Conservation (phyloP, 2,797 vertebrate genomes). For the Muscicapa comitata region DNA sequence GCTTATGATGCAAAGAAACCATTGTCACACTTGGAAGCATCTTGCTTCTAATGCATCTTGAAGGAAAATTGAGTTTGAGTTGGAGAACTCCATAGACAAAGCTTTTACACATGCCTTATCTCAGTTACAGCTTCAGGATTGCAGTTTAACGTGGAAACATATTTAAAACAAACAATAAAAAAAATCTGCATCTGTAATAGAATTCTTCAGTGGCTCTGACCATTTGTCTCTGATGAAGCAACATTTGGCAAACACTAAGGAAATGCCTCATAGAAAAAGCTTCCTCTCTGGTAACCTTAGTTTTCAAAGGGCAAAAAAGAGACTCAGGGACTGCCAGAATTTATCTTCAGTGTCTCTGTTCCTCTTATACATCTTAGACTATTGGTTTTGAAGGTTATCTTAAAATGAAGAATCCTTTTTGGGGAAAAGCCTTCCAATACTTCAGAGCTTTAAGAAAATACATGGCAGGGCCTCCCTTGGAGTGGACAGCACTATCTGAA, state of each 20-base stretch:
- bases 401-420: neutral
- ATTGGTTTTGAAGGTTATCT: neutral
- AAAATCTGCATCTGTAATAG: neutral
- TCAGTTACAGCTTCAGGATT: neutral
- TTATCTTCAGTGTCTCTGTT: neutral
- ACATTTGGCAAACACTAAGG: constrained; percentile 6
- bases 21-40: neutral
- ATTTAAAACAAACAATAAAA: neutral
- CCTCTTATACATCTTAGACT: neutral
- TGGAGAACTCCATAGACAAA: neutral
- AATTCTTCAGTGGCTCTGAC: neutral
- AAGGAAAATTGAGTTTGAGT: neutral
- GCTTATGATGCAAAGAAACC: neutral
- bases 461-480: neutral
- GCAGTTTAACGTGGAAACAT: neutral
- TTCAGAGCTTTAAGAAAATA: neutral
- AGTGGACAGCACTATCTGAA: neutral
- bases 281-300: neutral
- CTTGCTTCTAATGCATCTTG: neutral
- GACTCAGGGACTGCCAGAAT: neutral
- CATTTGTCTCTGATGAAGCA: neutral
- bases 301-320: neutral
- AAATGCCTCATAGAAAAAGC: neutral
- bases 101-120: neutral
- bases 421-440: neutral